Evolutionary conservation across 2,113 vertebrate species (phyloP).

Genomic region (Ceratotherium simum): DNA sequence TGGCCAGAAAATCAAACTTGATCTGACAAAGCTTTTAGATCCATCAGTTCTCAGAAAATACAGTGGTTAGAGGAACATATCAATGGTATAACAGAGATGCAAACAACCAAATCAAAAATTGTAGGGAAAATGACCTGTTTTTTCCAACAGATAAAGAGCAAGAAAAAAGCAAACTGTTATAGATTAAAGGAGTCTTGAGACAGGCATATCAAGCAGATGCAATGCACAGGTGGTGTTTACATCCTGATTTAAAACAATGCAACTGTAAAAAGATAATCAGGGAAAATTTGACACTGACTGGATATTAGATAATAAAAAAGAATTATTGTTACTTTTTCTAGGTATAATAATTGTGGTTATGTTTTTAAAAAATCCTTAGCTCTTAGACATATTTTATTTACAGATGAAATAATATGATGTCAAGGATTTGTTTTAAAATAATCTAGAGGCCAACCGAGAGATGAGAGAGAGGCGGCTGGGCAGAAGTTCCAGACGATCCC

Average conservation of each 20-base stretch:
- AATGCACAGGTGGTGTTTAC: neutral
- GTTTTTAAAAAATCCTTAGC: neutral
- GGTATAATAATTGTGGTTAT: neutral
- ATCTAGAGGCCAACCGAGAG: too few species aligned
- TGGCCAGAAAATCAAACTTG: conserved; percentile 11
- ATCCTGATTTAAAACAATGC: neutral
- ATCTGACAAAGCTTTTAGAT: neutral
- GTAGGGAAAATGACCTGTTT: neutral
- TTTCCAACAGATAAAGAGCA: neutral
- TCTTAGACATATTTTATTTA: neutral
- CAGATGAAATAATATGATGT: neutral
- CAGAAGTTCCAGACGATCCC: rapidly evolving
- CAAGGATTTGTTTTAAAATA: neutral
- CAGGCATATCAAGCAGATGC: neutral
- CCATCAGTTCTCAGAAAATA: conserved; percentile 27
- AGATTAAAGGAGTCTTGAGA: neutral
- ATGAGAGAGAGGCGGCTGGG: rapidly evolving
- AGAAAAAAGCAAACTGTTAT: neutral
- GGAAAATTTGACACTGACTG: neutral
- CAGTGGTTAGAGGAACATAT: neutral
- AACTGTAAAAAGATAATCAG: neutral
- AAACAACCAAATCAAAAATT: neutral
- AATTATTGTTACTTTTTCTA: neutral
- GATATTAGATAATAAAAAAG: neutral
- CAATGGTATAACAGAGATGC: neutral